Evolutionary conservation across 2,888 invertebrate species (phyloP).

Genomic region (Ochropleura leucogaster): DNA sequence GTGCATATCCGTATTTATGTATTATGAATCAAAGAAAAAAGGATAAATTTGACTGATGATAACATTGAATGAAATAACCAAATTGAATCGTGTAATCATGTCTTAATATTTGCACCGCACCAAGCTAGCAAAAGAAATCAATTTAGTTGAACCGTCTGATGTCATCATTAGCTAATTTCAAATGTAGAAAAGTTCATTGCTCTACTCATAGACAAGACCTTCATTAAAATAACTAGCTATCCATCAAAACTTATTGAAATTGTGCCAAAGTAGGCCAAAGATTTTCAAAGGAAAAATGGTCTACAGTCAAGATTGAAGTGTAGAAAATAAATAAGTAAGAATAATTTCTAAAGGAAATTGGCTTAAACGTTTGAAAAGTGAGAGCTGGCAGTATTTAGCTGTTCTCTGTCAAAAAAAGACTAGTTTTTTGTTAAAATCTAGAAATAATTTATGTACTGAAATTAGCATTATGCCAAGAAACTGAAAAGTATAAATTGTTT

Average conservation of each 20-base stretch:
- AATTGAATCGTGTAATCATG: background rate
- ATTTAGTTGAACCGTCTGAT: background rate
- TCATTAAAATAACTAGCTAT: constrained; percentile 17
- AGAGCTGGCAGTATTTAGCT: constrained; percentile 21
- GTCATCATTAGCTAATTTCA: background rate
- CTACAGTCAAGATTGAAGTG: background rate
- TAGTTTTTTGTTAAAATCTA: constrained; percentile 12
- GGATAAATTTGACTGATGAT: background rate
- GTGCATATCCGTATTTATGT: constrained; percentile 45
- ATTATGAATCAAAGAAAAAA: constrained; percentile 5
- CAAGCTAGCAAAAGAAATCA: background rate
- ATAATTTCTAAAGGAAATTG: constrained; percentile 13
- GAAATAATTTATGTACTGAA: constrained; percentile 17
- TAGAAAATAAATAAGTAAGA: constrained; percentile 20
- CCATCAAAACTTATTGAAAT: constrained; percentile 31
- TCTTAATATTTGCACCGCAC: background rate
- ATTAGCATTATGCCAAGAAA: constrained; percentile 29
- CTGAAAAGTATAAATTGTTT: background rate
- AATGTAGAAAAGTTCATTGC: constrained; percentile 23
- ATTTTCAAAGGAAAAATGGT: constrained; percentile 18
- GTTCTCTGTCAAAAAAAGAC: background rate
- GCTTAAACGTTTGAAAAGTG: constrained; percentile 24
- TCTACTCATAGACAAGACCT: constrained; percentile 19
- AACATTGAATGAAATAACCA: background rate
- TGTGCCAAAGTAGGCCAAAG: constrained; percentile 26